Conservation (phyloP, 2,113 vertebrate species). For the Spilogale gracilis region DNA sequence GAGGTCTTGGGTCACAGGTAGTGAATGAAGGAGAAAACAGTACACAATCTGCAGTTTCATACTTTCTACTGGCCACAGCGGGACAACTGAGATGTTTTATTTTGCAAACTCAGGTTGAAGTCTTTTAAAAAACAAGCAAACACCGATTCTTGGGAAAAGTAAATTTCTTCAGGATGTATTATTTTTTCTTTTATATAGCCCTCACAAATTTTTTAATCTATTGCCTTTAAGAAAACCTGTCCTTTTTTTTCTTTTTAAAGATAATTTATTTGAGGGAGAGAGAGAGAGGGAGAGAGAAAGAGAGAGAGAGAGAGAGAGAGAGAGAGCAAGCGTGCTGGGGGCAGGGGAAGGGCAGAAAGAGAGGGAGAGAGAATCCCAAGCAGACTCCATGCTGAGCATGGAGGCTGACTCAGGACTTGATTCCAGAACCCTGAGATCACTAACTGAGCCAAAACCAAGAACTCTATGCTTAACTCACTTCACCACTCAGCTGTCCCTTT, state of each 20-base stretch:
- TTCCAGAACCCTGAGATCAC: background rate
- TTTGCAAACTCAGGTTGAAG: slow-evolving; percentile 31
- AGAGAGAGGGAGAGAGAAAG: background rate
- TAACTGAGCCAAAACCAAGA: background rate
- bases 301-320: background rate
- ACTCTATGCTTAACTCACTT: background rate
- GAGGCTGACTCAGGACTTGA: background rate
- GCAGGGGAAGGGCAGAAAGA: background rate
- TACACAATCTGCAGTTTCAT: background rate
- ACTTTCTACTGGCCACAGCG: background rate
- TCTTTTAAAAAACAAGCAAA: background rate
- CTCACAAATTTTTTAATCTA: background rate
- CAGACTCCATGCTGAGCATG: background rate
- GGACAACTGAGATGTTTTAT: background rate
- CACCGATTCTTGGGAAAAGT: background rate
- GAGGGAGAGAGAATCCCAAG: background rate
- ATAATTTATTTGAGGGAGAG: background rate
- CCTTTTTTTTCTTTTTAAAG: background rate
- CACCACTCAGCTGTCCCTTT: background rate
- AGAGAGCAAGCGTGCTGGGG: background rate
- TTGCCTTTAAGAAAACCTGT: background rate
- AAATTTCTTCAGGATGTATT: slow-evolving; percentile 13
- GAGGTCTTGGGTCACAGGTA: background rate
- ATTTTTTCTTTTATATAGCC: background rate
- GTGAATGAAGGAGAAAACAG: background rate